Evolutionary conservation across 1,140 invertebrate genomes (phyloP).

Genomic region (Ptiloglossa arizonensis): DNA sequence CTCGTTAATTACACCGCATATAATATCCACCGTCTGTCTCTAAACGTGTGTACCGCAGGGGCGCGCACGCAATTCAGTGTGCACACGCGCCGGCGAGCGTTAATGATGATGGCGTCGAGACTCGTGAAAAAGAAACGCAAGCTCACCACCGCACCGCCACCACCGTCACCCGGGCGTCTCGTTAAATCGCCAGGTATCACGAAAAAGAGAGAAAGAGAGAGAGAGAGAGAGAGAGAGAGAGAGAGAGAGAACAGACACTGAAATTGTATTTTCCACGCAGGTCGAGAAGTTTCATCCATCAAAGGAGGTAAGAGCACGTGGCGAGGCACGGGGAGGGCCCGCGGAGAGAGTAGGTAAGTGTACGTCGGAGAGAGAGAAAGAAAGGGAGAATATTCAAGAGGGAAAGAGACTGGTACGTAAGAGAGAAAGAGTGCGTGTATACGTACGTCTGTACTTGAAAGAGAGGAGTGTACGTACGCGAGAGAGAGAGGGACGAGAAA

Average conservation of each 20-base stretch:
- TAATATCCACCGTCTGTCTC: slow-evolving; percentile 36
- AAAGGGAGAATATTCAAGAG: too few relatives aligned
- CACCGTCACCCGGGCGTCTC: slow-evolving; percentile 44
- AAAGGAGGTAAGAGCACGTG: slow-evolving; percentile 12
- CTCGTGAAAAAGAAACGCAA: slow-evolving; percentile 25
- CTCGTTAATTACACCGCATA: slow-evolving; percentile 49
- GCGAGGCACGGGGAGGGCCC: background rate
- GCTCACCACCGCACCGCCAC: too few relatives aligned
- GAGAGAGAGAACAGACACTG: slow-evolving; percentile 3
- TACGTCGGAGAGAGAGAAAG: background rate
- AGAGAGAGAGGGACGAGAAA: too few relatives aligned
- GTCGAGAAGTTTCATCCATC: slow-evolving; percentile 55
- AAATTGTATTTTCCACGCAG: slow-evolving; percentile 44
- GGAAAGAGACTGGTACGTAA: background rate
- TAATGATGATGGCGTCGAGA: slow-evolving; percentile 41
- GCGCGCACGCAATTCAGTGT: slow-evolving; percentile 7
- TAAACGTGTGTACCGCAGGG: slow-evolving; percentile 12
- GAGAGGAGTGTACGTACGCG: too few relatives aligned
- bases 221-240: too few relatives aligned
- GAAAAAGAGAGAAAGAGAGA: background rate
- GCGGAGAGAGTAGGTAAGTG: too few relatives aligned
- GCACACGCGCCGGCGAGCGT: slow-evolving; percentile 23
- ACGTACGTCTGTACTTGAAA: too few relatives aligned
- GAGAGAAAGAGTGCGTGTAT: background rate
- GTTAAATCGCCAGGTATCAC: slow-evolving; percentile 46